Evolutionary conservation across 1,140 invertebrate genomes (phyloP), one percentile per base, ranked within the genome.

Genomic region (Oreohelix idahoensis): DNA sequence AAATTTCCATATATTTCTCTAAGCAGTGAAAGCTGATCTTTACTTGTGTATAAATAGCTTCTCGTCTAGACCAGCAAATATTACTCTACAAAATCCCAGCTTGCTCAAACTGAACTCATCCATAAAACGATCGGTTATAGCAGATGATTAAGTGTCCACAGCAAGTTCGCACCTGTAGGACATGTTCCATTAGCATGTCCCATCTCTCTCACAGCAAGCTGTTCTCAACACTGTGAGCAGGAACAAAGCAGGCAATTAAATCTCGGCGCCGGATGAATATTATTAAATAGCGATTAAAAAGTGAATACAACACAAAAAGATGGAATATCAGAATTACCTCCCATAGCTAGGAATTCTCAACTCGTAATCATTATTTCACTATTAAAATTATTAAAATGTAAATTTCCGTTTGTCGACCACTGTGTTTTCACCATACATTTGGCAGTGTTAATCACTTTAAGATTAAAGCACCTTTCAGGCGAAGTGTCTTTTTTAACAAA

Each of bases 351-450:
- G 4, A 32, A 4, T 66, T 36, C 39, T 51, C 8, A 51, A 23
- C 39, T 76, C 0, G 74, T 51, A 17, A 29, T 29, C 17, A 76
- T 53, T 53, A 53, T 53, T 45, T 35, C 17, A 26, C 15, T 38
- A 76, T 45, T 75, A 75, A 75, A 29, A 75, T 39, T 15, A 75
- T 76, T 76, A 45, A 76, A 76, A 76, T 76, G 74, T 53, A 76
- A 76, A 76, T 76, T 76, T 76, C 13, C 53, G 29, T 76, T 76
- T 76, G 74, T 76, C 29, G 0, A 32, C 4, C 8, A 32, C 71
- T 42, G 71, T 4, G 38, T 2, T 39, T 42, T 8, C 1, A 23
- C 23, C 23, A 39, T 26, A 39, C 42, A 29, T 73, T 66, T 66
- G 29, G 8, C 63, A 66, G 63, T 66, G n/a, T 32, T 32, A 66